A percentile compares a stretch with the other conserved stretches of the same genome.
Evolutionary conservation across 2,797 vertebrate species (phyloP).

Genomic region (Microctenopoma stevenorrisi): DNA sequence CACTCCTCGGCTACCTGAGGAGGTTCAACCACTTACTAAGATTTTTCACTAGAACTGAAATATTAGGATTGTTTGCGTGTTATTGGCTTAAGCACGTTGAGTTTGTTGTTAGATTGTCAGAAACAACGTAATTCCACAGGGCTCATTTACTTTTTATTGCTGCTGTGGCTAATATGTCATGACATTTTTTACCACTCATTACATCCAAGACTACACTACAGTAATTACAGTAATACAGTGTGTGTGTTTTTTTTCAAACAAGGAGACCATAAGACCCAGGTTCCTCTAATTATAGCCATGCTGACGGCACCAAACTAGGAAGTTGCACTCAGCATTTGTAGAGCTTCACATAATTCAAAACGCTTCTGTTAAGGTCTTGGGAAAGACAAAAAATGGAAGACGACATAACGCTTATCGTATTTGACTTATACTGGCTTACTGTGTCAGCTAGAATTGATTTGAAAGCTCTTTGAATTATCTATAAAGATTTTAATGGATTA

Average conservation of each 20-base stretch:
- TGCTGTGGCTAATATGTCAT: background rate
- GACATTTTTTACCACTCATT: background rate
- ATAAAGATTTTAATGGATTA: slow-evolving; percentile 31
- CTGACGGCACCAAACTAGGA: slow-evolving; percentile 46
- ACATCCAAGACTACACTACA: background rate
- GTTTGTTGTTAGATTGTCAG: background rate
- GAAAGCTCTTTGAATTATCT: slow-evolving; percentile 17
- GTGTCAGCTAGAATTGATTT: slow-evolving; percentile 29
- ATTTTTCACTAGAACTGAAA: no score
- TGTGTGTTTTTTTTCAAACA: slow-evolving; percentile 14
- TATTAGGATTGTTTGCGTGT: background rate
- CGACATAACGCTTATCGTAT: background rate
- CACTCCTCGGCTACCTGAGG: no score
- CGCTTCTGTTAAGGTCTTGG: slow-evolving; percentile 8
- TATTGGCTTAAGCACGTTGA: background rate
- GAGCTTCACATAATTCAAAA: slow-evolving; percentile 39
- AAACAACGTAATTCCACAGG: background rate
- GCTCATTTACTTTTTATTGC: background rate
- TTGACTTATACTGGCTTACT: slow-evolving; percentile 16
- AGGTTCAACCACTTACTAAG: no score
- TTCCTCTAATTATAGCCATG: slow-evolving; percentile 50
- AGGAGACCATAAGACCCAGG: slow-evolving; percentile 18
- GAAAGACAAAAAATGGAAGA: slow-evolving; percentile 17
- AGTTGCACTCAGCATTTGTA: slow-evolving; percentile 34
- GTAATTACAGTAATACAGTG: background rate